Percentiles rank a stretch among this genome's conserved stretches.
Evolutionary conservation across 2,888 invertebrate genomes (phyloP).

Genomic region (Nudaria mundana): DNA sequence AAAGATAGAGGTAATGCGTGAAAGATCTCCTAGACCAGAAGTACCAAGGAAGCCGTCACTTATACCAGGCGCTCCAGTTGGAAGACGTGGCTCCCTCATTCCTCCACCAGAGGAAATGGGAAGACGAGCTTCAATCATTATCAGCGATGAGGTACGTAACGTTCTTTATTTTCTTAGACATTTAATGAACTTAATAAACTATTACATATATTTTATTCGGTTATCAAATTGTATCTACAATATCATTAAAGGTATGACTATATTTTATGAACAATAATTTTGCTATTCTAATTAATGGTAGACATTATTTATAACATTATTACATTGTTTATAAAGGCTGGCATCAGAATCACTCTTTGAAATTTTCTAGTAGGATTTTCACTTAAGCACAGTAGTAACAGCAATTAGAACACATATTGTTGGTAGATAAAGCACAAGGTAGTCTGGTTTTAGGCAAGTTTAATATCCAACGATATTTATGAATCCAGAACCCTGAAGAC

Average conservation of each 20-base stretch:
- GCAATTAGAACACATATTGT: conserved; percentile 21
- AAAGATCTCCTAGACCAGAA: conserved; percentile 85
- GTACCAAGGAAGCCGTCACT: conserved; percentile 87
- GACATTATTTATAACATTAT: too few species aligned
- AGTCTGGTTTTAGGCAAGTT: conserved; percentile 21
- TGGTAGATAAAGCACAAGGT: conserved; percentile 24
- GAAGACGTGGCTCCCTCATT: conserved; percentile 90
- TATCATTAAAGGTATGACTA: conserved; percentile 60
- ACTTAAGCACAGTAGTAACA: conserved; percentile 17
- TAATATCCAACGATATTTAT: not conserved
- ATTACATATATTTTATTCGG: conserved; percentile 30
- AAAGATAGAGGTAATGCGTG: conserved; percentile 93
- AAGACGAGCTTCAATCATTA: conserved; percentile 93
- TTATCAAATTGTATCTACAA: conserved; percentile 42
- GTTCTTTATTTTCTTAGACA: conserved; percentile 8
- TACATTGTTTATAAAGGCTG: conserved; percentile 32
- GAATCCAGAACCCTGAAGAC: conserved; percentile 8
- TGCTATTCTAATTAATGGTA: conserved; percentile 46
- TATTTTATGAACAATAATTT: conserved; percentile 44
- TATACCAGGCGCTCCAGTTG: conserved; percentile 78
- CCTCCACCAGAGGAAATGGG: conserved; percentile 94
- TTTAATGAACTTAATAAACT: conserved; percentile 15
- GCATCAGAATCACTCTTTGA: conserved; percentile 40
- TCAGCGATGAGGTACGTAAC: conserved; percentile 94
- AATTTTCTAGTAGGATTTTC: conserved; percentile 20